Evolutionary conservation across 2,888 invertebrate species (phyloP), one percentile per base, ranked within the genome.

Genomic region (Ypsolopha sequella): DNA sequence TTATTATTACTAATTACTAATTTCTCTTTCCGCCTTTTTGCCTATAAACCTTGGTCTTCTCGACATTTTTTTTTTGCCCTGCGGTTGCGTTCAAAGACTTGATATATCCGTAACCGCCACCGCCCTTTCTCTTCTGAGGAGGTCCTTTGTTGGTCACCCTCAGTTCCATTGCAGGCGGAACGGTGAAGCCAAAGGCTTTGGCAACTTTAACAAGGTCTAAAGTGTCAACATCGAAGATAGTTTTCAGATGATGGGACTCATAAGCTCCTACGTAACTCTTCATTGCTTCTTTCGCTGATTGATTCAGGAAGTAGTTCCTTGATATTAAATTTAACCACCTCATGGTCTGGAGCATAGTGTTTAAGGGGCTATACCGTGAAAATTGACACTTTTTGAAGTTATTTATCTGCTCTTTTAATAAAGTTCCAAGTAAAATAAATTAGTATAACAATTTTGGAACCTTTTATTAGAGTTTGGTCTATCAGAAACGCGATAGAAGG

Each of bases 181-280:
- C 95, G 10, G 90, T 90, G 74, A 99, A 99, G 10, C 99, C 99
- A 80, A 99, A 99, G 1, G 98, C 97, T 68, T 92, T 92, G 3
- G 95, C 93, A 3, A 97, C 96, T 70, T 93, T 92, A 4, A 91
- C 90, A 67, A 99, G 86, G 76, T 99, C 97, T 58, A 99, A 86
- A 0, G 94, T 96, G 65, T 93, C 92, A 45, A 99, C 92, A 76
- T 99, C 94, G 77, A 96, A 99, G 65, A 99, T 97, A 13, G 93
- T 92, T 76, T 98, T 98, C 63, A 98, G 88, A 69, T 95, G 94
- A 80, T 99, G 99, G 0, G 98, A 97, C 74, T 98, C 97, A 73
- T 99, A 99, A 0, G 99, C 95, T 52, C 99, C 89, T 2, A 99
- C 91, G 74, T 98, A 99, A 3, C 95, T 93, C 76, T 98, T 99